These are phyloP conservation scores for Athalia rosae DNA, from an alignment of 2,888 invertebrate genomes.

Conservation along the genomic window DNA sequence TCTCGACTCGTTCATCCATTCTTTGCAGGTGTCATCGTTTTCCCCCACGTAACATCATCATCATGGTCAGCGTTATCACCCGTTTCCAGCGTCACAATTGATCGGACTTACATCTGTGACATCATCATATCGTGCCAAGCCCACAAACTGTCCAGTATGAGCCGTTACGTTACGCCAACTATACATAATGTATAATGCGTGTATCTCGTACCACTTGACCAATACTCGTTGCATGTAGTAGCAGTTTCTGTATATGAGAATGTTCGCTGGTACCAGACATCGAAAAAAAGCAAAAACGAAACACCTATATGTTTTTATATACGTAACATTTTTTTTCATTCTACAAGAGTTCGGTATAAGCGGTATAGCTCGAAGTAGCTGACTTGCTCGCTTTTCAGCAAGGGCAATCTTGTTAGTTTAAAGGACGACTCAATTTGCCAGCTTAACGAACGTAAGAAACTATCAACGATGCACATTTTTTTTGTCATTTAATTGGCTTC, in stretches of 20 bases:
- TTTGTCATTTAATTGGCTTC: not conserved
- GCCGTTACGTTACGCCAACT: not conserved
- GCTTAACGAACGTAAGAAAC: not conserved
- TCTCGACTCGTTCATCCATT: slow-evolving; percentile 35
- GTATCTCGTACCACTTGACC: not conserved
- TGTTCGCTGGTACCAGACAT: too few relatives aligned
- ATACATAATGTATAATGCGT: not conserved
- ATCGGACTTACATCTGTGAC: slow-evolving; percentile 6
- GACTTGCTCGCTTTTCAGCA: slow-evolving; percentile 2
- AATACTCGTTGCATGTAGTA: not conserved
- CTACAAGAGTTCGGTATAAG: too few relatives aligned
- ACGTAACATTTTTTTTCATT: too few relatives aligned
- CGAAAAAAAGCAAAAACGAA: too few relatives aligned
- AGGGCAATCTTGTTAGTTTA: not conserved
- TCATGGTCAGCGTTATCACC: not conserved
- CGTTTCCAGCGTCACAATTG: not conserved
- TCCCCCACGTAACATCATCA: not conserved
- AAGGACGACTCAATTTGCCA: slow-evolving; percentile 19
- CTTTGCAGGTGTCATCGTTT: slow-evolving; percentile 5
- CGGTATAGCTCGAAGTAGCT: not conserved
- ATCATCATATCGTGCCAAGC: slow-evolving; percentile 1
- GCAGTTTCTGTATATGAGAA: not conserved
- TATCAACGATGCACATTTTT: not conserved
- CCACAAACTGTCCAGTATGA: not conserved
- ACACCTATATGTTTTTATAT: too few relatives aligned